Evolutionary conservation across 2,113 vertebrate species (phyloP), one percentile per base, ranked within the genome.

Genomic region (Lethenteron camtschaticum): DNA sequence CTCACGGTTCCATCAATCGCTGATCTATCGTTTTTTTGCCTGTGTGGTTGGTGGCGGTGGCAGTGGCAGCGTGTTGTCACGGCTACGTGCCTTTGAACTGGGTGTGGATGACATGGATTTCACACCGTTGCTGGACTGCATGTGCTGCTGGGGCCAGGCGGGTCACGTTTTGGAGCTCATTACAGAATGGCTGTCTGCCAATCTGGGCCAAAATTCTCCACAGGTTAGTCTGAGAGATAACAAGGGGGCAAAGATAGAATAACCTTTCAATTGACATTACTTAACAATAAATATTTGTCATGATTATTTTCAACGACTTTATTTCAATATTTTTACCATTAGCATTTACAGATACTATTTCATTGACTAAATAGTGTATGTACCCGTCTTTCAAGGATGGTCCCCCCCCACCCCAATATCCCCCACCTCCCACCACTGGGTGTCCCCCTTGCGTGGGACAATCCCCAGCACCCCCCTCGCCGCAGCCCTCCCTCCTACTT

Each of bases 91-190:
- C 75, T 76, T 85, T 73, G 81, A 84, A 57, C 70, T 69, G 6
- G 83, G 77, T 55, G 76, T 79, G 2, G 72, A 71, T 11, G 79
- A 79, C 68, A 75, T 73, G 8, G 80, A 79, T 73, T 95, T 85
- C 69, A 77, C 78, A 10, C 77, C 78, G 66, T 77, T 90, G 72
- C 78, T 99, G 1, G 87, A 91, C 79, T 99, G 94, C 74, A 71
- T 96, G 57, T 95, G 90, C 76, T 78, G 80, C 74, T 99, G 94
- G 94, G 88, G 85, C 3, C 85, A 85, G 75, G 79, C 82, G 55
- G 80, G 80, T 6, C 80, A 83, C 10, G 0, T 91, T 70, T n/a
- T 90, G 14, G 86, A 91, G 55, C 81, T 96, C 24, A 69, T 83
- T 71, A 83, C 74, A 0, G 85, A 88, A 6, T 96, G 88, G 91